A percentile compares a stretch with the other conserved stretches of the same genome.
Evolutionary conservation across 2,113 vertebrate species (phyloP).

Genomic region (Paracanthobrama guichenoti): DNA sequence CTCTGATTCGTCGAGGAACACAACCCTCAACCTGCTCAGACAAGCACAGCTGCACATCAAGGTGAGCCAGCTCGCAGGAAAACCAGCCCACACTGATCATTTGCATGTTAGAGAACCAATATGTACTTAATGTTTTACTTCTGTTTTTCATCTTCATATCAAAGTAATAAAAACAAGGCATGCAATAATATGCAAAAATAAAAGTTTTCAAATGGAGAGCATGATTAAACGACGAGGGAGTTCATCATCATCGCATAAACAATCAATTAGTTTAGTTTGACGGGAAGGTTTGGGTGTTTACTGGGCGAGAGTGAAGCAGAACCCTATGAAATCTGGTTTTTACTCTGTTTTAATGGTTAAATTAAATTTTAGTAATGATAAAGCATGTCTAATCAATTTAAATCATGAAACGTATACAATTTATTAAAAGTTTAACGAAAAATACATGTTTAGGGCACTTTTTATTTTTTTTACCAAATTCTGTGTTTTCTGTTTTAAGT

Average conservation of each 20-base stretch:
- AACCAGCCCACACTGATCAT: no score
- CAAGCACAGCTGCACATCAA: conserved; percentile 89
- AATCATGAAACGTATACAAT: background rate
- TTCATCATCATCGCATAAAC: no score
- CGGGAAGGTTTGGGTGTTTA: no score
- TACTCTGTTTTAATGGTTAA: background rate
- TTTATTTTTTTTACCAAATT: no score
- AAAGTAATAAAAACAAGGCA: no score
- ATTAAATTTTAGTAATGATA: background rate
- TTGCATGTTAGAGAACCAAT: background rate
- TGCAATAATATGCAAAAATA: background rate
- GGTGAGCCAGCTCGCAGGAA: conserved; percentile 66
- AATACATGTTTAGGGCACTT: background rate
- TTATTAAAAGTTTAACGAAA: background rate
- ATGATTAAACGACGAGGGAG: no score
- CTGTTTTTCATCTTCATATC: background rate
- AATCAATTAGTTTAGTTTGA: no score
- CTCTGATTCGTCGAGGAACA: conserved; percentile 79
- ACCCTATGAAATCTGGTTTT: no score
- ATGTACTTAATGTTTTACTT: background rate
- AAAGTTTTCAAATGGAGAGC: no score
- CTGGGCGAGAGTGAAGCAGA: no score
- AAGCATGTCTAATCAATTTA: background rate
- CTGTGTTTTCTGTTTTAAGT: no score
- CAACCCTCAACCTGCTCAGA: conserved; percentile 87